These are phyloP conservation scores for Pasiphila rectangulata DNA, from an alignment of 2,888 invertebrate genomes.

Conservation along the genomic window DNA sequence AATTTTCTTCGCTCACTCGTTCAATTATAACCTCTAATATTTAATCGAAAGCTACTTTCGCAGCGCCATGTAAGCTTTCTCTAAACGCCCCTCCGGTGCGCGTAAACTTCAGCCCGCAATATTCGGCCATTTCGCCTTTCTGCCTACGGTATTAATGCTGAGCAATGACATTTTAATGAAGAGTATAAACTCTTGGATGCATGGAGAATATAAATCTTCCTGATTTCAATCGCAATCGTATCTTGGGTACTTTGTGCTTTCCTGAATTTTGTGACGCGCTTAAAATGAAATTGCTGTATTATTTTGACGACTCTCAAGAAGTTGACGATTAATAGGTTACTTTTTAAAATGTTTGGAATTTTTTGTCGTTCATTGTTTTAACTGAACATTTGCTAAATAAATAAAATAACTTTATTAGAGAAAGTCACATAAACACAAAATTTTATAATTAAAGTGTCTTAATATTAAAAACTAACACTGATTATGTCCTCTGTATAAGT, in stretches of 20 bases:
- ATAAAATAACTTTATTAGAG: no score
- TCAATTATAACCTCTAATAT: background rate
- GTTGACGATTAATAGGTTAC: no score
- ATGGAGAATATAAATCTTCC: slow-evolving; percentile 32
- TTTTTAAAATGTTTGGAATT: no score
- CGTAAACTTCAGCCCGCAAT: slow-evolving; percentile 46
- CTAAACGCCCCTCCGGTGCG: slow-evolving; percentile 39
- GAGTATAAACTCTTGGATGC: slow-evolving; percentile 40
- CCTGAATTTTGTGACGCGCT: background rate
- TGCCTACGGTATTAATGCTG: slow-evolving; percentile 42
- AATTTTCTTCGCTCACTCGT: background rate
- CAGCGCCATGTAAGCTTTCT: slow-evolving; percentile 29
- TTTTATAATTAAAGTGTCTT: no score
- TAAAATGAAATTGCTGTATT: background rate
- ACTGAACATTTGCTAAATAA: no score
- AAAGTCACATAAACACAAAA: no score
- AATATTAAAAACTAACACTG: no score
- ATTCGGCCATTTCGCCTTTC: slow-evolving; percentile 46
- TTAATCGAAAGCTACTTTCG: background rate
- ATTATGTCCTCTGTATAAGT: no score
- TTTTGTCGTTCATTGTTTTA: no score
- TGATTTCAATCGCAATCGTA: slow-evolving; percentile 26
- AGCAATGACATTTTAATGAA: slow-evolving; percentile 50
- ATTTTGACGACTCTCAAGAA: background rate
- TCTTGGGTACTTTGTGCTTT: slow-evolving; percentile 3